Conservation (phyloP, 2,797 vertebrate species). For the Hozukius guyotensis region DNA sequence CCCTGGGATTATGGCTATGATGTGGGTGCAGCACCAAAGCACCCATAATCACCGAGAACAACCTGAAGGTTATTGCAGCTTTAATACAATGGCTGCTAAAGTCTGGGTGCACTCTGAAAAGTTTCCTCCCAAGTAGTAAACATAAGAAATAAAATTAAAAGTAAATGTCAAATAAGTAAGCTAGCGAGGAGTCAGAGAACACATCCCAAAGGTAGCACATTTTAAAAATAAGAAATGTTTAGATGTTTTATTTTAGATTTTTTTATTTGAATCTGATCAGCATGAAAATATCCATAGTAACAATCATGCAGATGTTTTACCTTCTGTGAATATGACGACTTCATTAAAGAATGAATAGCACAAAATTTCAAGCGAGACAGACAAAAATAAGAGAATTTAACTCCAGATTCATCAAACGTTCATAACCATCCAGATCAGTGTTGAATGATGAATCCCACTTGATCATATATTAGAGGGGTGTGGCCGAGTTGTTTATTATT, state of each 20-base stretch:
- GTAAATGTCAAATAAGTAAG: neutral
- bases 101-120: conserved; percentile 9
- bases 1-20: conserved; percentile 50
- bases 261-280: neutral
- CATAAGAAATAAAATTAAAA: neutral
- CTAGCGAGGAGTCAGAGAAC: neutral
- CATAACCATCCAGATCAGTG: neutral
- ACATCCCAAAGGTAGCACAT: neutral
- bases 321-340: neutral
- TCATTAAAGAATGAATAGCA: neutral
- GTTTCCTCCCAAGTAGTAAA: conserved; percentile 17
- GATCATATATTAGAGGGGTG: no score
- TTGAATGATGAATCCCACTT: no score
- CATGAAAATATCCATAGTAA: neutral
- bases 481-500: no score
- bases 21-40: conserved; percentile 50
- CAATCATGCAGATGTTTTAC: no score
- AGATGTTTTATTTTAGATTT: neutral
- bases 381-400: no score
- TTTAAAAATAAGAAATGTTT: neutral
- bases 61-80: conserved; percentile 55
- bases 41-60: conserved; percentile 45
- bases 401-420: neutral
- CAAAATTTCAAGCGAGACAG: no score
- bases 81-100: conserved; percentile 36